Evolutionary conservation across 2,797 vertebrate species (phyloP), one percentile per base, ranked within the genome.

Genomic region (Eidolon dupreanum): DNA sequence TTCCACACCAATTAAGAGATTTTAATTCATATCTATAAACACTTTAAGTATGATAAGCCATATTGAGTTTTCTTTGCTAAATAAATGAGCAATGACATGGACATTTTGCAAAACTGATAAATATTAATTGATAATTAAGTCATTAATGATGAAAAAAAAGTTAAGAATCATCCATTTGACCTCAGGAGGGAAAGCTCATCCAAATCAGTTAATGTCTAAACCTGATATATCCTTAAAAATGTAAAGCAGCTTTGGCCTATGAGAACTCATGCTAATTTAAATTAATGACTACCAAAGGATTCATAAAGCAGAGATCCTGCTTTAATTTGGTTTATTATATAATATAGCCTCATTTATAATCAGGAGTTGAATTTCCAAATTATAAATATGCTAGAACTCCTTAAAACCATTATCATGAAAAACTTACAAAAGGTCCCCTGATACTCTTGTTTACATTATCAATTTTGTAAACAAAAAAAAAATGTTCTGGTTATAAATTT

Each of bases 101-200:
- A 87, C 94, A 96, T 97, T 90, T 90, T 96, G 70, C 73, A 28
- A 12, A 90, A 95, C 4, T 95, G 78, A 96, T 94, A 96, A 94
- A 93, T 93, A 96, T 96, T 95, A 97, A 96, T 79, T 88, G 53
- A 89, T 96, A 90, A 95, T 95, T 96, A 94, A 94, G 36, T 91
- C 90, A 57, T 61, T 95, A 63, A 75, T 86, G n/a, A 49, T 46
- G 26, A 43, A 24, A 70, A 81, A 77, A 96, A 77, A 12, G 2
- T 65, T 85, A 51, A 55, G 31, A 92, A 70, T 95, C 10, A 84
- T 17, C n/a, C 93, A 75, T 87, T 87, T 17, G 10, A 49, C 31
- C 20, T 94, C 65, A 91, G 74, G 33, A 96, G 19, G 33, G 19
- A 13, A 85, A 93, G 51, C 28, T 38, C 33, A 77, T 96, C 81